Conservation (phyloP, 2,888 invertebrate genomes). For the Vannuccia rotundouncinata region DNA sequence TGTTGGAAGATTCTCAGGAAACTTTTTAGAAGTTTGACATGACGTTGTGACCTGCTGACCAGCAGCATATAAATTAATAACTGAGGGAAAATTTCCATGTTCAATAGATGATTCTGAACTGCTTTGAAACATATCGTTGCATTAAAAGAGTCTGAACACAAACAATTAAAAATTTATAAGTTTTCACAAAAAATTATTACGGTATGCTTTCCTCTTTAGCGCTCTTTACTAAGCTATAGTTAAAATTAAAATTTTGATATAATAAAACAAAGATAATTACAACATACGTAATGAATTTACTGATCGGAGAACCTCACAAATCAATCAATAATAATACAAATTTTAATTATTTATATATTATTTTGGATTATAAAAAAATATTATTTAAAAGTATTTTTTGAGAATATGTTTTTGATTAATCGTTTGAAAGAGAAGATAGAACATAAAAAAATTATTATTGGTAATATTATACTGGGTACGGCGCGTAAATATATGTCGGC, state of each 20-base stretch:
- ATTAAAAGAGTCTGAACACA: background rate
- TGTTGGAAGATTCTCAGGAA: background rate
- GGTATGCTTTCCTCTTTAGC: background rate
- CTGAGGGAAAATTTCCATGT: slow-evolving; percentile 39
- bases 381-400: too few relatives aligned
- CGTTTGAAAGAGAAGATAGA: too few relatives aligned
- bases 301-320: too few relatives aligned
- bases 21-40: background rate
- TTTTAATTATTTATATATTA: too few relatives aligned
- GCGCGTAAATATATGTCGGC: too few relatives aligned
- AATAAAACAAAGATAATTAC: background rate
- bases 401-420: too few relatives aligned
- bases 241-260: background rate
- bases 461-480: too few relatives aligned
- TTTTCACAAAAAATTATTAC: background rate
- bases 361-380: too few relatives aligned
- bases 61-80: slow-evolving; percentile 38
- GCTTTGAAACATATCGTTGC: slow-evolving; percentile 38
- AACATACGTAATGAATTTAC: too few relatives aligned
- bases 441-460: too few relatives aligned
- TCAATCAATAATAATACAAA: too few relatives aligned
- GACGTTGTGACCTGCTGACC: slow-evolving; percentile 1
- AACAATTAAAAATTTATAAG: background rate
- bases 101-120: slow-evolving; percentile 38
- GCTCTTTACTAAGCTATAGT: background rate